Evolutionary conservation across 2,888 invertebrate species (phyloP), one percentile per base, ranked within the genome.

Genomic region (Miltochrista miniata): DNA sequence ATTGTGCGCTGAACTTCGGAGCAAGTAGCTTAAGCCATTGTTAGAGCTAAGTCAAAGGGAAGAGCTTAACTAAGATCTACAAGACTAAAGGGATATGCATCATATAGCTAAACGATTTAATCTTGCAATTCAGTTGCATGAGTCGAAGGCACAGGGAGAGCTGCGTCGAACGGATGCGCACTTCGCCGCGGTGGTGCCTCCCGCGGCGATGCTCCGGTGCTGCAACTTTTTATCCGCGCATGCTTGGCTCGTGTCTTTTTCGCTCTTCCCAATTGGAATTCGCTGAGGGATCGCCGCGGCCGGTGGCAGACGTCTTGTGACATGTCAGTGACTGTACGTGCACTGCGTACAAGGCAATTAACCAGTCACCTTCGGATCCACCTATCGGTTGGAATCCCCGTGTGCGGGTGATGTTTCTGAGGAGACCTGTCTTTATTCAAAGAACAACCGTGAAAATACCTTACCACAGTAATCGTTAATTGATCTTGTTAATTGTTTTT

Each of bases 291-390:
- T 85, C 84, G 86, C 89, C 90, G 87, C 87, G 79, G 89, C 89
- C 84, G 90, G 90, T 91, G 90, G 91, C 88, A 87, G 87, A 88
- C 87, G 87, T 85, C 88, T 85, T 88, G 88, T 90, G 90, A 89
- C 87, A 87, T 90, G 89, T 90, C 88, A 83, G 69, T 69, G 77
- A 64, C 74, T 53, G 78, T 89, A 90, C 90, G 90, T 90, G 91
- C 83, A 74, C 77, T 81, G 90, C 87, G 83, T 88, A 85, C 87
- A 77, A 79, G 72, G 80, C 89, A 90, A 91, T 91, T 90, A 91
- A 82, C 79, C 79, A 85, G 81, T 82, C 85, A 80, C 81, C 83
- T 78, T 79, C 70, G 74, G 64, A 70, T 67, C 74, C 76, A 75
- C 74, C 72, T 72, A 70, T 69, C 67, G 59, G 55, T 51, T 57